phyloP scores from a whole-genome alignment of 2,888 invertebrate species.

The Dascillus cervinus region DNA sequence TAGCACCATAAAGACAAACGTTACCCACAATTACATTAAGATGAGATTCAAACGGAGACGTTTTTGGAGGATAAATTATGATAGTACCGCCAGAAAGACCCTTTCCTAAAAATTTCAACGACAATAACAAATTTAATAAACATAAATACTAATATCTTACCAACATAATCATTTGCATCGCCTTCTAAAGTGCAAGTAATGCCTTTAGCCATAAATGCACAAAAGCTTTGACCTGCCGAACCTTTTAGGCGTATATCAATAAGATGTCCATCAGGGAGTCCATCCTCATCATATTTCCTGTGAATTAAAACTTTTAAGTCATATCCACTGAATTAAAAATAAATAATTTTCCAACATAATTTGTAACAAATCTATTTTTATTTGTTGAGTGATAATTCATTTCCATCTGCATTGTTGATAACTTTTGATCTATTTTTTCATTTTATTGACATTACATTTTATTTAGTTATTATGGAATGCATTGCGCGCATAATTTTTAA shows the following conservation, averaged over 20 bases:
- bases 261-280: constrained; percentile 67
- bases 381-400: too few relatives aligned
- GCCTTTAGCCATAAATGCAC: constrained; percentile 91
- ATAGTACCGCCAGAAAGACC: constrained; percentile 93
- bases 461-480: too few relatives aligned
- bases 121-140: constrained; percentile 1
- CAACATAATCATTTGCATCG: constrained; percentile 98
- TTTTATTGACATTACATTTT: too few relatives aligned
- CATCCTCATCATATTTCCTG: constrained; percentile 81
- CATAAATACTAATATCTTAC: constrained; percentile 39
- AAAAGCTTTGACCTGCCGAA: constrained; percentile 98
- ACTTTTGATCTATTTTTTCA: too few relatives aligned
- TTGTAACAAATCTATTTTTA: too few relatives aligned
- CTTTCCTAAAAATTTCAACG: constrained; percentile 44
- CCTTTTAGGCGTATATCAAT: constrained; percentile 81
- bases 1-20: constrained; percentile 96
- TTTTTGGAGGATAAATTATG: constrained; percentile 85
- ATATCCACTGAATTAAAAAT: constrained; percentile 8
- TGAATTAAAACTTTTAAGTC: constrained; percentile 17
- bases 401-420: too few relatives aligned
- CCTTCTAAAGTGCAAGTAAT: constrained; percentile 87
- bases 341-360: too few relatives aligned
- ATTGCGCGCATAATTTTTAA: too few relatives aligned
- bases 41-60: constrained; percentile 80
- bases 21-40: constrained; percentile 97